Base-by-base conservation (phyloP, 35 echinoderm and acorn worm genomes). In the Lytechinus variegatus region DNA sequence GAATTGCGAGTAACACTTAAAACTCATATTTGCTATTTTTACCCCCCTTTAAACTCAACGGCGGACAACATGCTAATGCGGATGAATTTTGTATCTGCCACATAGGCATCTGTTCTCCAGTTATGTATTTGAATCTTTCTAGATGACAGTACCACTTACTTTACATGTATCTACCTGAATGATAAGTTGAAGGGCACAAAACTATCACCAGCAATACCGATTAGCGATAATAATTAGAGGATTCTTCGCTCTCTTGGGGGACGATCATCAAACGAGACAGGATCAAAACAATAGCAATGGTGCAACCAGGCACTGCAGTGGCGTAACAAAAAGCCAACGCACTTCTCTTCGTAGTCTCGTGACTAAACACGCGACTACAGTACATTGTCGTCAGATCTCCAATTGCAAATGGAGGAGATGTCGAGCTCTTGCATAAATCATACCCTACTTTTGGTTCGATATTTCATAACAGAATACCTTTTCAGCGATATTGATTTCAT, bases 311-410 rank as follows among this genome's bases (percentile, higher is more conserved):
- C n/a, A 79, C 16, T 24, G 66, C 66, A 4, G 21, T 79, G 66
- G 66, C 21, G 66, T 79, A 79, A 79, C 66, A n/a, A 58, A n/a
- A 58, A 79, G 66, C 66, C 66, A 79, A 79, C 66, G 66, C 66
- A 79, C 66, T 79, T 79, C 66, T 79, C 33, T 44, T 44, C 21
- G 66, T 79, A 79, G 66, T 79, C 66, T 79, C 66, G 66, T 79
- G 66, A 79, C 19, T 6, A 24, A 79, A 24, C 66, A 79, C 66
- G 66, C 19, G 66, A 79, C 16, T 4, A 24, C 19, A 79, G 33
- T 44, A 44, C 33, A 44, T 44, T 79, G 56, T 58, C n/a, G 14
- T 79, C 66, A 7, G 24, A 79, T 58, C 56, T 58, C 56, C 13
- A 27, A 79, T 24, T n/a, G 3, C 6, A 79, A 24, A 24, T 79